Evolutionary conservation across 1,140 invertebrate genomes (phyloP), one percentile per base, ranked within the genome.

Genomic region (Maconellicoccus hirsutus): DNA sequence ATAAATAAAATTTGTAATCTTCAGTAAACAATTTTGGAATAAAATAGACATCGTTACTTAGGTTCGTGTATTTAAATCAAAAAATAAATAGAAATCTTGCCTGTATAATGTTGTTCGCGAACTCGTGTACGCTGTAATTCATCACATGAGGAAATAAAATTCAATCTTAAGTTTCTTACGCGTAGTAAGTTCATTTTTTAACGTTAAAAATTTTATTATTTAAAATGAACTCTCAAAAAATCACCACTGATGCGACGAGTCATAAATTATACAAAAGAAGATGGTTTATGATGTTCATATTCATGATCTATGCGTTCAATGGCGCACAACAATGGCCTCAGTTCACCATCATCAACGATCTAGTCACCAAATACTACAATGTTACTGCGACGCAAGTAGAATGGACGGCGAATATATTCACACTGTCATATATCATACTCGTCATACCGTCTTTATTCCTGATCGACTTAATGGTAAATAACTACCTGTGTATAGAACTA

Each of bases 381-480:
- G 88, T 94, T 22, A 82, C 80, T 23, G 84, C 83, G 70, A 84
- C 86, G 52, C 84, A 84, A 72, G 89, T 98, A 23, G 91, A 98
- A 79, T 96, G 93, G 94, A 94, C 94, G 33, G 96, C 94, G 16
- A 93, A 98, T 88, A 88, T 98, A 74, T 99, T 91, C 80, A 98
- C 98, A 96, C 86, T 96, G 74, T 86, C 89, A 1, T 99, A 98
- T 78, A 94, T 98, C 75, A 92, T 94, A 7, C 86, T 98, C 71
- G 94, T 98, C 75, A 94, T 98, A 77, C 97, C 96, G 3, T 95
- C 91, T 6, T 95, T 92, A 77, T 98, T 88, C 84, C 83, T 97
- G 23, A 82, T 98, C 70, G 91, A 97, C 76, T 93, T 88, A 84
- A 86, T 87, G 79, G 92, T 94, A 80, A 88, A 87, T 85, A 52